Evolutionary conservation across 1,140 invertebrate genomes (phyloP), one percentile per base, ranked within the genome.

Genomic region (Hyphantria cunea): DNA sequence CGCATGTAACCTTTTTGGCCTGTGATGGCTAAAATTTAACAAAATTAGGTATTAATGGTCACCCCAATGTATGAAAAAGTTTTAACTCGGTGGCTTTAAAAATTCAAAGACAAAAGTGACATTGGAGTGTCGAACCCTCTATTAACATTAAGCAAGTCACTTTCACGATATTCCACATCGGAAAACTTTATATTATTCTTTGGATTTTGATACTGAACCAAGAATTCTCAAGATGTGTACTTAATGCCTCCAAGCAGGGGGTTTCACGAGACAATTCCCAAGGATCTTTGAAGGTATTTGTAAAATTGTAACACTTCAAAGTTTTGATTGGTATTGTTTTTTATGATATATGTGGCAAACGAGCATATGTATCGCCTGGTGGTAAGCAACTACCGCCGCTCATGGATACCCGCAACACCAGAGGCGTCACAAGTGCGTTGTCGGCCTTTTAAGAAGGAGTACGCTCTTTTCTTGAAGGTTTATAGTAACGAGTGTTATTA

Each of bases 21-120:
- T n/a, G n/a, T n/a, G n/a, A n/a, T n/a, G n/a, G n/a, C n/a, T n/a
- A 33, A 50, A 37, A 10, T 15, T 37, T 37, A 3, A 4, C 11
- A 25, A 5, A 25, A 25, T 3, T 25, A 25, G 5, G 5, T 25
- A 25, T 25, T 25, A 25, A 3, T 70, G 63, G 74, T 68, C 53
- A 62, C 71, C 69, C 64, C 55, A 74, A 56, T 66, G 63, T 51
- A 74, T 66, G 69, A 66, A 37, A 76, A 82, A 82, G 71, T 80
- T 82, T 78, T 64, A 70, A 59, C 55, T 66, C 64, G 64, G 68
- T 68, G 63, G 70, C 63, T 76, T 82, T 75, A 82, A 78, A 82
- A 75, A 82, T 82, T 82, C 77, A 82, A 63, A 61, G 66, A 68
- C 66, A 68, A 65, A 73, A 76, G 72, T 81, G 75, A 79, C 79